These are phyloP conservation scores for Anhinga rufa DNA, from an alignment of 2,113 vertebrate species.

Conservation along the genomic window DNA sequence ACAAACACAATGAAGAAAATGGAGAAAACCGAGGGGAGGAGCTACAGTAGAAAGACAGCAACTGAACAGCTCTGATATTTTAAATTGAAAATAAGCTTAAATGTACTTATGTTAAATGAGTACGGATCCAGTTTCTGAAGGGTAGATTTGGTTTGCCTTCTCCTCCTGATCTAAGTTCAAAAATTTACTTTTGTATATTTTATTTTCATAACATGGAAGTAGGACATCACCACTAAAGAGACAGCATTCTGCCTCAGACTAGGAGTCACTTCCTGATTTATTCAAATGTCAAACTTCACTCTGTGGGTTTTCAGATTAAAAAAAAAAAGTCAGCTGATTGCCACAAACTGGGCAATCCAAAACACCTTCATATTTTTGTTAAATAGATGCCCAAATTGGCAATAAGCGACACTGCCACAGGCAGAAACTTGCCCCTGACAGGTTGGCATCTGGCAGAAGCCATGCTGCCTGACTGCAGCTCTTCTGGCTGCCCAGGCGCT, in stretches of 20 bases:
- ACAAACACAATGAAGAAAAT: background rate
- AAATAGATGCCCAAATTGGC: background rate
- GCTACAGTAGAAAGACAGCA: background rate
- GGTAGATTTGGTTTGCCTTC: background rate
- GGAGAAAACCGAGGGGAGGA: background rate
- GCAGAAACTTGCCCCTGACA: background rate
- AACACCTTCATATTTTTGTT: background rate
- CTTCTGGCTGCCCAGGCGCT: rapidly evolving
- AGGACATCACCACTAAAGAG: background rate
- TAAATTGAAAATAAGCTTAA: background rate
- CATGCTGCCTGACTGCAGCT: background rate
- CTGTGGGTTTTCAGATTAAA: background rate
- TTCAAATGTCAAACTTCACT: background rate
- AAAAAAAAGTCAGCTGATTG: background rate
- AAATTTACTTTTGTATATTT: background rate
- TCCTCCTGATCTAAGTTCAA: background rate
- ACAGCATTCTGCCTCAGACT: background rate
- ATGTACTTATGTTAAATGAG: background rate
- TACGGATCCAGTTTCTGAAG: background rate
- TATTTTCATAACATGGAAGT: background rate
- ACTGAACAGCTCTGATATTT: background rate
- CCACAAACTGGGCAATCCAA: background rate
- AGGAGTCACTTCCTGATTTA: background rate
- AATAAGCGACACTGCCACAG: background rate
- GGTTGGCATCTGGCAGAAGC: rapidly evolving